phyloP scores from a whole-genome alignment of 1,140 invertebrate genomes.

The Rhysida immarginata region DNA sequence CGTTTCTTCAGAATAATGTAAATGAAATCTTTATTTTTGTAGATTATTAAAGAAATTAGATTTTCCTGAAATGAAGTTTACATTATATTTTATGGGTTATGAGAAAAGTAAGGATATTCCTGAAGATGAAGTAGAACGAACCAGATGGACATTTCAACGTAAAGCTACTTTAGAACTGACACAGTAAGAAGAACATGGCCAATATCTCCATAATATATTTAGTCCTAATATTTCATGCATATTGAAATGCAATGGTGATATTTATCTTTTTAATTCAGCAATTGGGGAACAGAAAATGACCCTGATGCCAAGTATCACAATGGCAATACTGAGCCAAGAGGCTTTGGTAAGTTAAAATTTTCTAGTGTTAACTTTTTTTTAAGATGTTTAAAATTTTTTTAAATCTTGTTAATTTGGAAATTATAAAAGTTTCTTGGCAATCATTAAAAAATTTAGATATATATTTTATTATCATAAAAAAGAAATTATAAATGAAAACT shows the following conservation, averaged over 20 bases:
- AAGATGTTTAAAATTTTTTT: too few species aligned
- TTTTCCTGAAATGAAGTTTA: conserved; percentile 78
- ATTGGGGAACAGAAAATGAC: conserved; percentile 85
- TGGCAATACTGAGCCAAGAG: conserved; percentile 77
- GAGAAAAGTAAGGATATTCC: conserved; percentile 58
- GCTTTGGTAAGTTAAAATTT: conserved; percentile 66
- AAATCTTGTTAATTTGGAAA: too few species aligned
- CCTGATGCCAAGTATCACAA: conserved; percentile 65
- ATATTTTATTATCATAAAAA: too few species aligned
- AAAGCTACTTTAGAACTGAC: conserved; percentile 85
- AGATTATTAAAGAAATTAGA: conserved; percentile 68
- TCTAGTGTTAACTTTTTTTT: too few species aligned
- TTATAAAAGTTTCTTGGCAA: too few species aligned
- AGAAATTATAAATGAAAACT: too few species aligned
- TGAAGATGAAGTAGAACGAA: conserved; percentile 46
- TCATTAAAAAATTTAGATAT: too few species aligned
- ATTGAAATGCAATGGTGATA: not conserved
- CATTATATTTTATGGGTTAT: conserved; percentile 86
- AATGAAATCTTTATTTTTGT: conserved; percentile 13
- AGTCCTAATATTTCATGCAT: too few species aligned
- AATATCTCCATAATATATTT: too few species aligned
- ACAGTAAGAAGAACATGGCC: conserved; percentile 59
- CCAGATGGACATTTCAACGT: conserved; percentile 58
- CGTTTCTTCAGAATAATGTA: too few species aligned
- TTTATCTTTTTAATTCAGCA: conserved; percentile 42